These are phyloP conservation scores for Carpatolechia fugitivella DNA, from an alignment of 2,888 invertebrate genomes.

Conservation along the genomic window DNA sequence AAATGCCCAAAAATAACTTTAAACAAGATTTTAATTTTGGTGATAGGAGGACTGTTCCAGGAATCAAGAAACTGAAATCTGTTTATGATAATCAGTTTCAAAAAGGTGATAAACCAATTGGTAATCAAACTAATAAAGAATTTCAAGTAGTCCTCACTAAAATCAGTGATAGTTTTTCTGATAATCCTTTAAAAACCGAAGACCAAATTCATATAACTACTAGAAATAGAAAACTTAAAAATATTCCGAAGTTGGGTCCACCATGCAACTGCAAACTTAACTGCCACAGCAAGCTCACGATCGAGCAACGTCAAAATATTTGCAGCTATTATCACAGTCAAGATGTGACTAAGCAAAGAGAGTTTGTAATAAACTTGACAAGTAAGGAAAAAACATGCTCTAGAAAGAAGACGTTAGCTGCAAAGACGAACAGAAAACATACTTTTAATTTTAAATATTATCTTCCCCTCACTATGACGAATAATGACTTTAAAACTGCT, in stretches of 20 bases:
- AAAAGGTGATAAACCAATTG: too few relatives aligned
- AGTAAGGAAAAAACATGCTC: background rate
- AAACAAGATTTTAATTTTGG: background rate
- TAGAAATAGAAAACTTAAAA: too few relatives aligned
- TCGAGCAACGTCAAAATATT: background rate
- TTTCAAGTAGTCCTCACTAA: too few relatives aligned
- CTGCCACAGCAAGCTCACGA: background rate
- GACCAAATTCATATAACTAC: too few relatives aligned
- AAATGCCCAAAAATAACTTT: too few relatives aligned
- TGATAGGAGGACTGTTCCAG: too few relatives aligned
- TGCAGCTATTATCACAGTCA: background rate
- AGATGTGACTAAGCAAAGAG: background rate
- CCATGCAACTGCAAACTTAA: background rate
- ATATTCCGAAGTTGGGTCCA: background rate
- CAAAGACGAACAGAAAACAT: background rate
- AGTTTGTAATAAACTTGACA: slow-evolving; percentile 4
- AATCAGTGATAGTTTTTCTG: too few relatives aligned
- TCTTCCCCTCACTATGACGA: background rate
- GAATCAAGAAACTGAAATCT: too few relatives aligned
- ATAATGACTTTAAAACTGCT: background rate
- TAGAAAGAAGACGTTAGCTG: background rate
- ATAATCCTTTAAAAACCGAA: too few relatives aligned
- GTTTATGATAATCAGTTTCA: too few relatives aligned
- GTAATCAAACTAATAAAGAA: background rate
- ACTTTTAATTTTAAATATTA: background rate